phyloP scores from a whole-genome alignment of 2,113 vertebrate species.

The Carettochelys insculpta region DNA sequence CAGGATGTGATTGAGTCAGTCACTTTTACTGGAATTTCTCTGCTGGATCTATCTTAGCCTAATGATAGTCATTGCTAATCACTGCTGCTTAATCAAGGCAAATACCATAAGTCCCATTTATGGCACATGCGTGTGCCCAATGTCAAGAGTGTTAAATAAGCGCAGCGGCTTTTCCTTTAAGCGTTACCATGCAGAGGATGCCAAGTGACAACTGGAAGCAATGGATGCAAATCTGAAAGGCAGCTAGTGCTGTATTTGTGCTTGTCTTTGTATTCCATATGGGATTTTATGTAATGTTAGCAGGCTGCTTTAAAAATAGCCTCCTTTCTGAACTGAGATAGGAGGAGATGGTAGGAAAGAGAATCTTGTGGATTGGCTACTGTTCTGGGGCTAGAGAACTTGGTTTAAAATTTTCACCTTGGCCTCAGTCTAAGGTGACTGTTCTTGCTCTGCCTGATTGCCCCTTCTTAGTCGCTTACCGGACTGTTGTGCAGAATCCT shows the following conservation, averaged over 20 bases:
- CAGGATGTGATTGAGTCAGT: constrained; percentile 49
- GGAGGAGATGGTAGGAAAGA: not conserved
- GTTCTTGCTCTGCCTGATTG: too few relatives aligned
- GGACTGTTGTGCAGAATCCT: too few relatives aligned
- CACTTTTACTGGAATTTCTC: constrained; percentile 57
- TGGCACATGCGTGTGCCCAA: not conserved
- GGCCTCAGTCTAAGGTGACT: too few relatives aligned
- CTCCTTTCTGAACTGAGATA: not conserved
- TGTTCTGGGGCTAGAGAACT: too few relatives aligned
- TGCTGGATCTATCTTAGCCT: constrained; percentile 48
- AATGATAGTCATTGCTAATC: constrained; percentile 59
- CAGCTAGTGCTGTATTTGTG: not conserved
- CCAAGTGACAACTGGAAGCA: constrained; percentile 1
- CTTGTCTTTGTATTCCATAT: not conserved
- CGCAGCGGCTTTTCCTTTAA: not conserved
- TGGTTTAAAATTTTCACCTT: too few relatives aligned
- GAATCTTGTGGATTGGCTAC: not conserved
- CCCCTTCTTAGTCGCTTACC: too few relatives aligned
- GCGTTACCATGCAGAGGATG: constrained; percentile 6
- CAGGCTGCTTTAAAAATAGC: not conserved
- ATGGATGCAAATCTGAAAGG: not conserved
- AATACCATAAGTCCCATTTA: constrained; percentile 34
- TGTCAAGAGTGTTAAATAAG: constrained; percentile 1
- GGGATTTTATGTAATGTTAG: not conserved
- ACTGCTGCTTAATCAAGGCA: constrained; percentile 52